A percentile compares a stretch with the other conserved stretches of the same genome.
phyloP scores from a whole-genome alignment of 2,888 invertebrate species.

The Tortrix viridana region DNA sequence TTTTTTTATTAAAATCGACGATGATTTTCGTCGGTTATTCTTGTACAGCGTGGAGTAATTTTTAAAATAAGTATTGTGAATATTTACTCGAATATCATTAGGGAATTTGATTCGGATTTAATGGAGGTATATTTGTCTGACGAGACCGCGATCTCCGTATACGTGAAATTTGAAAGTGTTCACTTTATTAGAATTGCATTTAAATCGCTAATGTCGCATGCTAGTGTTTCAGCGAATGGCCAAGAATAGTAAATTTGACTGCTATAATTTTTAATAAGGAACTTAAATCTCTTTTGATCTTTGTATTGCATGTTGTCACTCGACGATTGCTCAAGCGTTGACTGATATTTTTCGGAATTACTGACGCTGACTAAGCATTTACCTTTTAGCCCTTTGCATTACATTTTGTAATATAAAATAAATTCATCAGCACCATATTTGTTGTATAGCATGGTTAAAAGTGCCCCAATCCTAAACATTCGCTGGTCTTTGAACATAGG shows the following conservation, averaged over 20 bases:
- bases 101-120: constrained; percentile 68
- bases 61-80: constrained; percentile 72
- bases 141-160: constrained; percentile 65
- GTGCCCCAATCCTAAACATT: constrained; percentile 62
- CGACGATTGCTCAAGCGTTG: constrained; percentile 77
- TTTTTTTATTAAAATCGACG: constrained; percentile 59
- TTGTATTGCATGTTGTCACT: constrained; percentile 48
- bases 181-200: constrained; percentile 80
- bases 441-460: constrained; percentile 61
- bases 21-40: constrained; percentile 58
- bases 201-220: constrained; percentile 79
- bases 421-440: constrained; percentile 48
- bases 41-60: constrained; percentile 68
- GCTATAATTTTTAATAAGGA: constrained; percentile 42
- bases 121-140: constrained; percentile 62
- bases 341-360: constrained; percentile 58
- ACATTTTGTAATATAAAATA: constrained; percentile 31
- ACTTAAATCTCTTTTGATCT: constrained; percentile 31
- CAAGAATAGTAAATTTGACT: constrained; percentile 46
- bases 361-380: constrained; percentile 47
- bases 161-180: constrained; percentile 79
- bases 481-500: constrained; percentile 5
- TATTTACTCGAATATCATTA: constrained; percentile 81
- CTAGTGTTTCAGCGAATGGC: constrained; percentile 59
- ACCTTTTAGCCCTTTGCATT: constrained; percentile 42